Conservation (phyloP, 2,888 invertebrate genomes). For the Nephrotoma appendiculata region DNA sequence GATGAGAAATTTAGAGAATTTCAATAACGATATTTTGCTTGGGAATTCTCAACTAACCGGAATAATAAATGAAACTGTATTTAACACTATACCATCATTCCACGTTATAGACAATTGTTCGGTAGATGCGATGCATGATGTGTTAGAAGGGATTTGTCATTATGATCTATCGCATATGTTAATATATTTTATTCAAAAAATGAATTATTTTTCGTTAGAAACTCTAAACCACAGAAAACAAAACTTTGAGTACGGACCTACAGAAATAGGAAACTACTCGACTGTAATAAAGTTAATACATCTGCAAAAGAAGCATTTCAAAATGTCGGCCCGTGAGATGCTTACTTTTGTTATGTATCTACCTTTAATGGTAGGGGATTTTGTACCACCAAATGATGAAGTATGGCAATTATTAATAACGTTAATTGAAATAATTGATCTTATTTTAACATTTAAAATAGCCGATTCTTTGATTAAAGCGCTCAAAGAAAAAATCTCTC, state of each 20-base stretch:
- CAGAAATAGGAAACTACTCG: not conserved
- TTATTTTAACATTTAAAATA: not conserved
- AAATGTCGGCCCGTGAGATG: not conserved
- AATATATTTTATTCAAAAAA: not conserved
- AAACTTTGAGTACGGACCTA: not conserved
- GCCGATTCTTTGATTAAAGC: not conserved
- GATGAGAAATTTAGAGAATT: constrained; percentile 3
- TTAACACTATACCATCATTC: not conserved
- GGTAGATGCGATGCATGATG: not conserved
- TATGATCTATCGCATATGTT: not conserved
- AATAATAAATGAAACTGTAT: not conserved
- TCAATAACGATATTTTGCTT: not conserved
- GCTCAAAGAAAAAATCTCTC: not conserved
- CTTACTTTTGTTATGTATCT: not conserved
- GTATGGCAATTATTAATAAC: not conserved
- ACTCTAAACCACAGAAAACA: not conserved
- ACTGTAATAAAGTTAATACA: not conserved
- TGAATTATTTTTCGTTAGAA: not conserved
- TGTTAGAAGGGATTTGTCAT: not conserved
- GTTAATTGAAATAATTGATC: not conserved
- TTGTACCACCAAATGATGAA: not conserved
- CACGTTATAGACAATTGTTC: not conserved
- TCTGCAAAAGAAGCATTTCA: not conserved
- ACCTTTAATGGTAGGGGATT: not conserved
- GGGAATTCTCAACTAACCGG: not conserved